These are phyloP conservation scores for Camelus bactrianus DNA, from an alignment of 2,113 vertebrate genomes.

Conservation along the genomic window DNA sequence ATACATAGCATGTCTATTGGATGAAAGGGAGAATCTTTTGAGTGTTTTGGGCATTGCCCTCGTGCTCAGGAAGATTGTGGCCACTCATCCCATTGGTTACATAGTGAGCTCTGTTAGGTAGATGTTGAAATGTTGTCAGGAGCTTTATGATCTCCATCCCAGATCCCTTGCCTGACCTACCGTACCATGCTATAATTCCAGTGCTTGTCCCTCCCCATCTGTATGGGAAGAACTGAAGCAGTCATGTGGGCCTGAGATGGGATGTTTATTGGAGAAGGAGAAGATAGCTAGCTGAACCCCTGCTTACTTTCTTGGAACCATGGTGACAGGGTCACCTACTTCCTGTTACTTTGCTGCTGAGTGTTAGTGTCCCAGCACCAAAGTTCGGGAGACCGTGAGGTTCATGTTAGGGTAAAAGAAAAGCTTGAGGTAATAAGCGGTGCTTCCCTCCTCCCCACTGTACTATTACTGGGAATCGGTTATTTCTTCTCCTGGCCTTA, in stretches of 20 bases:
- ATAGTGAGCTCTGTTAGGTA: neutral
- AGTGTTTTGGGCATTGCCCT: neutral
- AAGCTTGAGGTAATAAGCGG: neutral
- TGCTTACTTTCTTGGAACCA: neutral
- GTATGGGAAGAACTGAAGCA: neutral
- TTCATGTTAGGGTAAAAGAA: neutral
- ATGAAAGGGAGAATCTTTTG: neutral
- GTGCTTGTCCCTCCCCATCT: neutral
- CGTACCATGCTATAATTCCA: neutral
- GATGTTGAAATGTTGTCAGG: neutral
- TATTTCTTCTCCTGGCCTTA: neutral
- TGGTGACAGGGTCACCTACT: neutral
- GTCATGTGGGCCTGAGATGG: neutral
- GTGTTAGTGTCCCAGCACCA: neutral
- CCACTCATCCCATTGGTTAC: neutral
- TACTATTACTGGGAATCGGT: neutral
- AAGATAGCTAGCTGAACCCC: neutral
- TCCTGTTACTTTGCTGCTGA: neutral
- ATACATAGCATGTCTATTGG: neutral
- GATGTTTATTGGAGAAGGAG: neutral
- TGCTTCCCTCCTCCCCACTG: neutral
- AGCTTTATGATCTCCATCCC: neutral
- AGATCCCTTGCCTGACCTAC: neutral
- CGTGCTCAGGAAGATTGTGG: neutral
- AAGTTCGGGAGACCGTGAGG: neutral